phyloP scores from a whole-genome alignment of 2,888 invertebrate species.

The Zygaena filipendulae region DNA sequence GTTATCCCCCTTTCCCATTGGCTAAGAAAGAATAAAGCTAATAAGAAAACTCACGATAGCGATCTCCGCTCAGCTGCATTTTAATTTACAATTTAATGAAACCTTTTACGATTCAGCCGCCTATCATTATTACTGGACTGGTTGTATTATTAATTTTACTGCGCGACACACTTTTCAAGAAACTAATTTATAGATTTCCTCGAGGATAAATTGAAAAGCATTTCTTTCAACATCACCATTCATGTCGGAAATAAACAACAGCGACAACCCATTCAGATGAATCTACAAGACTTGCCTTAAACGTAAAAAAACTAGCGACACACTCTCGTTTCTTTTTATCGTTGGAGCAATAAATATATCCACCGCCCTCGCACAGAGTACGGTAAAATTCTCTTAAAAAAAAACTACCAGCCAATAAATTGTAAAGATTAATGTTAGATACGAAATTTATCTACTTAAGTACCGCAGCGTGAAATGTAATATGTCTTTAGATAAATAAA shows the following conservation, averaged over 20 bases:
- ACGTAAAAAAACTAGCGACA: slow-evolving; percentile 38
- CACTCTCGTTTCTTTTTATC: slow-evolving; percentile 44
- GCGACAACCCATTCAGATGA: slow-evolving; percentile 22
- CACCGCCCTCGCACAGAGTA: slow-evolving; percentile 37
- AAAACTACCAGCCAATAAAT: slow-evolving; percentile 50
- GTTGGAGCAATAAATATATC: slow-evolving; percentile 52
- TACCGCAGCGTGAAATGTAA: slow-evolving; percentile 50
- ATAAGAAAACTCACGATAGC: slow-evolving; percentile 39
- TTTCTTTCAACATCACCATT: slow-evolving; percentile 34
- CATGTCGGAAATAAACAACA: slow-evolving; percentile 24
- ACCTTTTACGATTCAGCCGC: background rate
- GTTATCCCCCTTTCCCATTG: slow-evolving; percentile 39
- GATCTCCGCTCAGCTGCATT: too few species aligned
- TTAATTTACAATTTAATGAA: background rate
- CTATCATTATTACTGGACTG: slow-evolving; percentile 12
- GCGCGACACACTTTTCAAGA: too few species aligned
- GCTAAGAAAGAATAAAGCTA: slow-evolving; percentile 41
- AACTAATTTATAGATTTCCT: too few species aligned
- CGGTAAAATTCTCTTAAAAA: slow-evolving; percentile 38
- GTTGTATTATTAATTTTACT: slow-evolving; percentile 12
- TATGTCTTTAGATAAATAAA: slow-evolving; percentile 52
- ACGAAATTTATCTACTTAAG: slow-evolving; percentile 53
- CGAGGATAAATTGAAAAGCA: slow-evolving; percentile 35
- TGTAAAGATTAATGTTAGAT: slow-evolving; percentile 56
- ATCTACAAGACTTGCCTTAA: slow-evolving; percentile 33